Evolutionary conservation across 2,797 vertebrate species (phyloP), one percentile per base, ranked within the genome.

Genomic region (Micropoecilia bifurca): DNA sequence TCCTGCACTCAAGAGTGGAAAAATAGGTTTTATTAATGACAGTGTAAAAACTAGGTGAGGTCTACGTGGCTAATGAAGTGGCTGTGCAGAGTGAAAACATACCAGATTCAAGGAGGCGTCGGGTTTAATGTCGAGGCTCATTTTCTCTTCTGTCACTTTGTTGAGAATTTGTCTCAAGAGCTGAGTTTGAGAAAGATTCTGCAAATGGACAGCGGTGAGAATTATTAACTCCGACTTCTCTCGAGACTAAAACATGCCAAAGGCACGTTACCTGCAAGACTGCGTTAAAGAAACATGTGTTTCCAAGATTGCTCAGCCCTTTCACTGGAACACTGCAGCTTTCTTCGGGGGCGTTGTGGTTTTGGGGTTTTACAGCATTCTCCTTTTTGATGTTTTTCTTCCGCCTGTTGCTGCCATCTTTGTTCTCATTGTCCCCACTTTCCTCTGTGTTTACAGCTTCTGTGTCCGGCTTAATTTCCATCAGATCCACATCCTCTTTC

Each of bases 211-310:
- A 76, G 71, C 85, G 6, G 28, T 14, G n/a, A 43, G 9, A 79
- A 55, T 25, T 46, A 71, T 0, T 6, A 39, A 55, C 57, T 41
- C 4, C 1, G 33, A 0, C 57, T 55, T 30, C 73, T 46, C 1
- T 47, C 5, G 9, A 39, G 39, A 53, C 2, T 4, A 1, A 5
- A 20, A 61, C 45, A 39, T 0, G 12, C 39, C n/a, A 13, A 68
- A 16, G 12, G 20, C 18, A 25, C 16, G 53, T 74, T 87, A 99
- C 99, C 97, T 99, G 99, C 94, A 99, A 95, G 82, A 99, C 98
- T 2, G 99, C 97, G 79, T 99, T 99, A 86, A 99, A 99, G 95
- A 99, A 99, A 85, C 99, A 99, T 0, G 99, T 99, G 90, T 99
- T 99, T 76, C 98, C 98, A 90, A 99, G 92, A 90, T 99, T 99